Evolutionary conservation across 2,113 vertebrate genomes (phyloP).

Genomic region (Thomomys bottae): DNA sequence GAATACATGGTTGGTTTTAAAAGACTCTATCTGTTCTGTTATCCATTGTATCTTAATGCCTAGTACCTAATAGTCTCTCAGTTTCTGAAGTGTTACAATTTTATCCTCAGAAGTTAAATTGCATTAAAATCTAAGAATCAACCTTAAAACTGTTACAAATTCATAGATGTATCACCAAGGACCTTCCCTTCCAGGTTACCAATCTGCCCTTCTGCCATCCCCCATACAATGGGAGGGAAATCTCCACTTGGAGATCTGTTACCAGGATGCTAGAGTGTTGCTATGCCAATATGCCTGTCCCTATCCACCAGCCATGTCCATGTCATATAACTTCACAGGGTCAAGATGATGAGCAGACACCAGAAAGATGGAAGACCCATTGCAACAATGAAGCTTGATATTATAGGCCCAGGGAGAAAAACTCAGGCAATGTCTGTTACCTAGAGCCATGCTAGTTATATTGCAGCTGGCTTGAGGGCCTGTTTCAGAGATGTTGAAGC

Average conservation of each 20-base stretch:
- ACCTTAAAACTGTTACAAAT: not conserved
- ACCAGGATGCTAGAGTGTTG: not conserved
- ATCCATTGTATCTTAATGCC: not conserved
- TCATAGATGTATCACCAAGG: not conserved
- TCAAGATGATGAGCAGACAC: not conserved
- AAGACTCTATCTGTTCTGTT: not conserved
- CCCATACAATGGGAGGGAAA: not conserved
- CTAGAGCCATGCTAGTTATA: not conserved
- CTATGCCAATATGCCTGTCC: not conserved
- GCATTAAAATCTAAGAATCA: conserved; percentile 10
- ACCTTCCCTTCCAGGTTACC: not conserved
- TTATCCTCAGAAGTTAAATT: conserved; percentile 31
- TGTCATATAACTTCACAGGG: not conserved
- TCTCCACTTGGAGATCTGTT: not conserved
- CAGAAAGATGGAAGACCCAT: not conserved
- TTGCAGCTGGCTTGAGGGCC: not conserved
- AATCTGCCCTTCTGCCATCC: not conserved
- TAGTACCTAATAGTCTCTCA: not conserved
- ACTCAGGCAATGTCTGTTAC: not conserved
- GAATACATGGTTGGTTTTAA: not conserved
- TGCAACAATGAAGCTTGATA: not conserved
- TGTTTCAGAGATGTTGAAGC: conserved; percentile 12
- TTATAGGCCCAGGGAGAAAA: too few species aligned
- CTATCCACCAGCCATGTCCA: not conserved
- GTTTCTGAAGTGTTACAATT: not conserved